Evolutionary conservation across 1,140 invertebrate species (phyloP).

Genomic region (Andrena cerasifolii): DNA sequence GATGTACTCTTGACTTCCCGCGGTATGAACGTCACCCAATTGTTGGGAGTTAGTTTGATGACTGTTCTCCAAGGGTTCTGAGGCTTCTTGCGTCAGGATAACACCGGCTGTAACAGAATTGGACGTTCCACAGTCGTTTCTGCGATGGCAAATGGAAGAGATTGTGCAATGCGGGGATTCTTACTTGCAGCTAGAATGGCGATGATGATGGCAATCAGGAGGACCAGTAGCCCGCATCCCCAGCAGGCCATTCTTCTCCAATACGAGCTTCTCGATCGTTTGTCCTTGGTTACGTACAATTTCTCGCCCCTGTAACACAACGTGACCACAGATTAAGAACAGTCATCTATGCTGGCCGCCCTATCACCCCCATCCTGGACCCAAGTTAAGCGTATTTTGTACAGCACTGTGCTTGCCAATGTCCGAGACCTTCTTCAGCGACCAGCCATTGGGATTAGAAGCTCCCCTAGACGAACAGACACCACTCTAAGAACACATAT

Average conservation of each 20-base stretch:
- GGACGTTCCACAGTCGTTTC: background rate
- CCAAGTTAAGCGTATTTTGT: slow-evolving; percentile 64
- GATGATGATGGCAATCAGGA: slow-evolving; percentile 86
- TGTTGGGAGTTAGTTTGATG: slow-evolving; percentile 65
- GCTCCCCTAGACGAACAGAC: slow-evolving; percentile 59
- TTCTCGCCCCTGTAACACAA: slow-evolving; percentile 89
- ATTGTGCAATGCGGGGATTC: slow-evolving; percentile 45
- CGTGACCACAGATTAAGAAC: slow-evolving; percentile 49
- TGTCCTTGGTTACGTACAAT: slow-evolving; percentile 91
- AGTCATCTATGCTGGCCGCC: background rate
- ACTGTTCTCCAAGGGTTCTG: slow-evolving; percentile 75
- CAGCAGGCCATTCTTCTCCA: slow-evolving; percentile 87
- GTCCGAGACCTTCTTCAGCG: slow-evolving; percentile 59
- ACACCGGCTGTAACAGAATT: slow-evolving; percentile 81
- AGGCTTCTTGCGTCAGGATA: slow-evolving; percentile 82
- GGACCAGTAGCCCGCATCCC: slow-evolving; percentile 84
- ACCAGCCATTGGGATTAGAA: slow-evolving; percentile 62
- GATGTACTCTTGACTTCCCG: slow-evolving; percentile 76
- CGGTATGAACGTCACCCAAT: slow-evolving; percentile 70
- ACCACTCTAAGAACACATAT: slow-evolving; percentile 41
- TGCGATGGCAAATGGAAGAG: background rate
- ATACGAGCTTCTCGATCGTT: slow-evolving; percentile 86
- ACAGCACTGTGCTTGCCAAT: slow-evolving; percentile 60
- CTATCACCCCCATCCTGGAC: slow-evolving; percentile 54
- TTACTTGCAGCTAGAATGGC: slow-evolving; percentile 88